Conservation (phyloP, 2,113 vertebrate genomes). For the Macheiramphus alcinus region DNA sequence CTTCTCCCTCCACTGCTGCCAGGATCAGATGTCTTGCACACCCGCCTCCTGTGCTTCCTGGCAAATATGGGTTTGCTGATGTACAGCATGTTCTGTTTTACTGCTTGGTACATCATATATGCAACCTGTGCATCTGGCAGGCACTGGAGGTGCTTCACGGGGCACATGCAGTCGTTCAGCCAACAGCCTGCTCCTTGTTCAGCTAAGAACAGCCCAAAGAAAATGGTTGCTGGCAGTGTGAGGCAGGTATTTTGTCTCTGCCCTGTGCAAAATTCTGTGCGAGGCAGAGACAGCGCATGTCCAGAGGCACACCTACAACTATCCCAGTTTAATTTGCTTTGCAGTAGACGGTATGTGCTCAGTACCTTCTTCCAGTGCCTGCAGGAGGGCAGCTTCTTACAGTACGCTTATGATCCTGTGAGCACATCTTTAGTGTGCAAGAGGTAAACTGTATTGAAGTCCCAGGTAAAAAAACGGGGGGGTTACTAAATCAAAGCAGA, state of each 20-base stretch:
- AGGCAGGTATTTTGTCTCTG: neutral
- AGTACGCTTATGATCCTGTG: rapidly evolving
- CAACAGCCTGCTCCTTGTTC: neutral
- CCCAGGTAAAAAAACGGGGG: neutral
- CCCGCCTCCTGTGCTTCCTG: neutral
- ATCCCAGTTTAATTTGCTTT: neutral
- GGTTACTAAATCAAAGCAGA: neutral
- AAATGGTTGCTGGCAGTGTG: neutral
- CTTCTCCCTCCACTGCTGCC: neutral
- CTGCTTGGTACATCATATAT: neutral
- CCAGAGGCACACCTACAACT: neutral
- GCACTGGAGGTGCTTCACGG: neutral
- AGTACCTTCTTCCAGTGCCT: neutral
- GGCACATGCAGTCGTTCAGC: rapidly evolving
- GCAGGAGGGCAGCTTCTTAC: neutral
- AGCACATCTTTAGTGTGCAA: neutral
- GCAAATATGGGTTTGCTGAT: neutral
- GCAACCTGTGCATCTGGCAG: neutral
- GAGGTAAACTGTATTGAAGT: neutral
- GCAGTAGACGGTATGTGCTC: neutral
- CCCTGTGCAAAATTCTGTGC: neutral
- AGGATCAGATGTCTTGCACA: neutral
- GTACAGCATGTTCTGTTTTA: neutral
- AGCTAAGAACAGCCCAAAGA: neutral
- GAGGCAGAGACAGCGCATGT: neutral